Evolutionary conservation across 2,888 invertebrate genomes (phyloP).

Genomic region (Cyaniris semiargus): DNA sequence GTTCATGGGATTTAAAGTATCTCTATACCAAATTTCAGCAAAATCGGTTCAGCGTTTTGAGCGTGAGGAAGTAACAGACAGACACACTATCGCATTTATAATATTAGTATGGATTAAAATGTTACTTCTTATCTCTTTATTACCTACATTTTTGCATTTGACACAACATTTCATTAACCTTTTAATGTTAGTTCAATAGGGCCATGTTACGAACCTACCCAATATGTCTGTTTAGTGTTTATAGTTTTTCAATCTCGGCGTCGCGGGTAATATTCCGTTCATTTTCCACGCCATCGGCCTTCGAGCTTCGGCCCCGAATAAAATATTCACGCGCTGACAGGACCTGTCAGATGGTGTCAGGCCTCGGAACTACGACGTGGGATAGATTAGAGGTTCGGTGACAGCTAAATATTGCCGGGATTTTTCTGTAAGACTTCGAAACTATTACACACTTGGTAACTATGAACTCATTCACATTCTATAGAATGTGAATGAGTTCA

Average conservation of each 20-base stretch:
- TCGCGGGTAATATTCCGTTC: not conserved
- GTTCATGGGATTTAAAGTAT: no score
- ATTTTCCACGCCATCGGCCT: not conserved
- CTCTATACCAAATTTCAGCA: no score
- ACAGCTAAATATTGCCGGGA: not conserved
- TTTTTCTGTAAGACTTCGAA: not conserved
- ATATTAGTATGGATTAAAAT: no score
- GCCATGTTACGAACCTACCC: not conserved
- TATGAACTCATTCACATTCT: not conserved
- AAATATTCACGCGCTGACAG: constrained; percentile 1
- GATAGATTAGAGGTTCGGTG: not conserved
- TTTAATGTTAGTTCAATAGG: not conserved
- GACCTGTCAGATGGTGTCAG: not conserved
- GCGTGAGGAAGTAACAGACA: no score
- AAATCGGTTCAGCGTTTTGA: no score
- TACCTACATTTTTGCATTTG: no score
- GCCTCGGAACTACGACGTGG: not conserved
- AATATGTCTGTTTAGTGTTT: not conserved
- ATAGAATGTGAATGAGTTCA: no score
- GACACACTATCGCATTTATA: no score
- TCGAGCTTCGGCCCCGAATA: not conserved
- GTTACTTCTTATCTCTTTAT: no score
- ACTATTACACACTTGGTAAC: not conserved
- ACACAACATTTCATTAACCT: no score
- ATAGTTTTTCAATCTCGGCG: not conserved